Base-by-base conservation (phyloP, 2,888 invertebrate species). In the Diarsia rubi region DNA sequence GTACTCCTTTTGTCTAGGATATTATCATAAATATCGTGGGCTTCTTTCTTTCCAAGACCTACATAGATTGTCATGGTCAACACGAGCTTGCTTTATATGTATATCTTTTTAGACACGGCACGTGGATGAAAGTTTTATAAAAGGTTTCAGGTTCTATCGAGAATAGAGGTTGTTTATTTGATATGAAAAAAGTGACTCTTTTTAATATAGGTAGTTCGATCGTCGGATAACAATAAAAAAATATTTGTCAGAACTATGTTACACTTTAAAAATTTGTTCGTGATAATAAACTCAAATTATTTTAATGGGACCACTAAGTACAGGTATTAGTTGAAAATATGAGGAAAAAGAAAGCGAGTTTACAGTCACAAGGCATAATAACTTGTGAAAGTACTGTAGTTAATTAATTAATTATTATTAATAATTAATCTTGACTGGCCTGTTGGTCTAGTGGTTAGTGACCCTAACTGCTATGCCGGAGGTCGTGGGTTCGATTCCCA, bases 1-100 rank as follows among this genome's bases (percentile, higher is more conserved):
- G 79, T 65, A 79, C 84, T 85, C 66, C 80, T 82, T 84, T 84
- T 83, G 82, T 86, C 76, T 77, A 63, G 69, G 81, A 79, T 82
- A 83, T 85, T 84, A 89, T 83, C 84, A 83, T 88, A 83, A 79
- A 84, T 78, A 84, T 86, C 24, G 31, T 42, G 79, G 27, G 69
- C 69, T 87, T 81, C 71, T 85, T 82, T 82, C 54, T 66, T 73
- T 44, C 47, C 27, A 42, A 78, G 79, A 75, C 73, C 71, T 59
- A 67, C 62, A 63, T 66, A 82, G 69, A 76, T 81, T 84, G 75
- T 70, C 64, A 78, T 45, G 67, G 87, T 77, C 86, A 76, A 79
- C 73, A 63, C 52, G 42, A 45, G 31, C 44, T 64, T 69, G 66
- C 69, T n/a, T 21, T 62, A n/a, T 80, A 79, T 62, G 14, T 80